These are phyloP conservation scores for Lindbergichthys nudifrons DNA, from an alignment of 2,797 vertebrate genomes.

Conservation along the genomic window DNA sequence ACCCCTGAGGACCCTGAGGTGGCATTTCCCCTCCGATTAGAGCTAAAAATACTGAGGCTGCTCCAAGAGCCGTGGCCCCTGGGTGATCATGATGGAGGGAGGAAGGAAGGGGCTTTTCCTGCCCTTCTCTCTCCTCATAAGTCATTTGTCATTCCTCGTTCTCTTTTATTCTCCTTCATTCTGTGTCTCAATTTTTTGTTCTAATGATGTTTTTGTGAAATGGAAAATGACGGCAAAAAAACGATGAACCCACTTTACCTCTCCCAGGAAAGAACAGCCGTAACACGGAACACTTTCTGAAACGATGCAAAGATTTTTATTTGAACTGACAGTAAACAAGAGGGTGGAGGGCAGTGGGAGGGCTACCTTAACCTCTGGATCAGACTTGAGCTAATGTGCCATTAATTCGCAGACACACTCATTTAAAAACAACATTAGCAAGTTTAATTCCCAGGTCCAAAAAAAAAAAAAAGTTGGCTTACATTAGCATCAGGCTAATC, in stretches of 20 bases:
- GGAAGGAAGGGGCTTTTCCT: constrained; percentile 70
- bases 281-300: constrained; percentile 60
- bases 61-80: constrained; percentile 34
- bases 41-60: constrained; percentile 62
- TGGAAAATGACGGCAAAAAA: constrained; percentile 53
- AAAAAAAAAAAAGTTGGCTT: constrained; percentile 36
- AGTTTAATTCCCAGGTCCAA: constrained; percentile 14
- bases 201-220: constrained; percentile 9
- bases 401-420: constrained; percentile 64
- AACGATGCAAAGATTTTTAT: constrained; percentile 39
- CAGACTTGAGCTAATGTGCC: constrained; percentile 45
- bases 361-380: constrained; percentile 44
- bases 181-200: constrained; percentile 36
- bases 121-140: constrained; percentile 54
- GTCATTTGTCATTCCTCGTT: constrained; percentile 40
- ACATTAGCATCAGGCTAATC: constrained; percentile 41
- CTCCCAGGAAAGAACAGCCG: constrained; percentile 43
- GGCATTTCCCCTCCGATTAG: constrained; percentile 67
- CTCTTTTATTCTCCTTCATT: constrained; percentile 4
- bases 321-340: constrained; percentile 52
- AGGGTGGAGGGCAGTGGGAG: background rate
- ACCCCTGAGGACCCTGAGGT: constrained; percentile 68
- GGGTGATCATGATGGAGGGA: constrained; percentile 55
- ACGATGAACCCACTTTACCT: constrained; percentile 52
- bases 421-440: constrained; percentile 54